These are phyloP conservation scores for Ommatoiulus sabulosus DNA, from an alignment of 2,888 invertebrate species.

Conservation along the genomic window DNA sequence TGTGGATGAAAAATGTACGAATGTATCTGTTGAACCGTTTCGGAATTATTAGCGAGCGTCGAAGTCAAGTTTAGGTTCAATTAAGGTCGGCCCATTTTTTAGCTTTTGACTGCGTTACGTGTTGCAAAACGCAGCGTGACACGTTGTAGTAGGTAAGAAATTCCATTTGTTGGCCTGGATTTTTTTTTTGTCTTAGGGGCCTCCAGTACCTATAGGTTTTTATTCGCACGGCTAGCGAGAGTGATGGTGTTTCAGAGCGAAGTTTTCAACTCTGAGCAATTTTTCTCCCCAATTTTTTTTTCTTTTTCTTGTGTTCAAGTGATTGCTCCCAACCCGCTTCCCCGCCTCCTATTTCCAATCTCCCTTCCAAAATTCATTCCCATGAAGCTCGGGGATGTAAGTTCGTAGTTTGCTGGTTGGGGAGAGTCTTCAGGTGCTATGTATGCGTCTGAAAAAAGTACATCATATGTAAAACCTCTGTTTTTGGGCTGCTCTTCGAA, in stretches of 20 bases:
- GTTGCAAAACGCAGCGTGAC: too few relatives aligned
- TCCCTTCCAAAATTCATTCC: slow-evolving; percentile 37
- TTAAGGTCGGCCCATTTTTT: too few relatives aligned
- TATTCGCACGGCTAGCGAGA: neutral
- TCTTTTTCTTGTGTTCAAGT: slow-evolving; percentile 4
- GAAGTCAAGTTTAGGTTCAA: too few relatives aligned
- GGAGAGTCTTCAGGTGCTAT: neutral
- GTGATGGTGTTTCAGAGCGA: slow-evolving; percentile 7
- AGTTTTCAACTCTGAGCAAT: slow-evolving; percentile 41
- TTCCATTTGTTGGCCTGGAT: neutral
- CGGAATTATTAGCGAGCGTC: too few relatives aligned
- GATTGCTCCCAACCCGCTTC: slow-evolving; percentile 25
- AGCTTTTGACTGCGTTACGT: too few relatives aligned
- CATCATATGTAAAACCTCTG: neutral
- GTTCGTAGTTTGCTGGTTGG: neutral
- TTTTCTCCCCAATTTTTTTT: slow-evolving; percentile 22
- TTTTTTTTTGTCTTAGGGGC: neutral
- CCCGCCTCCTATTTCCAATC: slow-evolving; percentile 32
- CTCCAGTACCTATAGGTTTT: neutral
- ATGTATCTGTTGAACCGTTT: too few relatives aligned
- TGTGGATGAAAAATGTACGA: too few relatives aligned
- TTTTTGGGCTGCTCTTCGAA: neutral
- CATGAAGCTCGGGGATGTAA: neutral
- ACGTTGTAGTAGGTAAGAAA: neutral
- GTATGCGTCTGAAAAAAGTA: neutral